Conservation (phyloP, 2,888 invertebrate genomes). For the Pterostichus madidus region DNA sequence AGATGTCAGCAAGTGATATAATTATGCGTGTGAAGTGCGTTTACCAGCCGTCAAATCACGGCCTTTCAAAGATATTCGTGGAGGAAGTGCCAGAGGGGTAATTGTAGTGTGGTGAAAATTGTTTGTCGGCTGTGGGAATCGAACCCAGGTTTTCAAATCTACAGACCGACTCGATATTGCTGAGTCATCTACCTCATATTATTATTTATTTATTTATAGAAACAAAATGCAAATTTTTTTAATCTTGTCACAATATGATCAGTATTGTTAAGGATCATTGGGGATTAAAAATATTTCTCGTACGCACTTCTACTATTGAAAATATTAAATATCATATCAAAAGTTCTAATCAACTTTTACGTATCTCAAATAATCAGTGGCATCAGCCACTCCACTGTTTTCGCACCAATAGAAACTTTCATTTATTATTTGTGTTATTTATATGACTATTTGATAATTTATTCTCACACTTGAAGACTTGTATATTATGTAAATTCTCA, state of each 20-base stretch:
- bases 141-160: too few relatives aligned
- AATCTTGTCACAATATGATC: background rate
- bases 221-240: too few relatives aligned
- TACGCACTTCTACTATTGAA: conserved; percentile 69
- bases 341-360: conserved; percentile 67
- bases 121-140: too few relatives aligned
- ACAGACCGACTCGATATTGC: too few relatives aligned
- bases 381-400: conserved; percentile 67
- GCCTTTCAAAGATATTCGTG: too few relatives aligned
- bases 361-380: conserved; percentile 66
- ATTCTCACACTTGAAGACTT: conserved; percentile 63
- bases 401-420: conserved; percentile 68
- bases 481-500: conserved; percentile 31
- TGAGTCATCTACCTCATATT: too few relatives aligned
- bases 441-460: conserved; percentile 62
- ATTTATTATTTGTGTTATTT: conserved; percentile 66
- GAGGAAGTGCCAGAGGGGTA: too few relatives aligned
- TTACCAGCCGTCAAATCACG: too few relatives aligned
- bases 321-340: conserved; percentile 69
- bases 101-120: too few relatives aligned
- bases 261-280: conserved; percentile 56
- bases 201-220: too few relatives aligned
- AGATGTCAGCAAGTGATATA: too few relatives aligned
- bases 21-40: too few relatives aligned
- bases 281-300: conserved; percentile 69